Evolutionary conservation across 92 coral and sea anemone species (phyloP).

Genomic region (Chrysogorgia sp.): DNA sequence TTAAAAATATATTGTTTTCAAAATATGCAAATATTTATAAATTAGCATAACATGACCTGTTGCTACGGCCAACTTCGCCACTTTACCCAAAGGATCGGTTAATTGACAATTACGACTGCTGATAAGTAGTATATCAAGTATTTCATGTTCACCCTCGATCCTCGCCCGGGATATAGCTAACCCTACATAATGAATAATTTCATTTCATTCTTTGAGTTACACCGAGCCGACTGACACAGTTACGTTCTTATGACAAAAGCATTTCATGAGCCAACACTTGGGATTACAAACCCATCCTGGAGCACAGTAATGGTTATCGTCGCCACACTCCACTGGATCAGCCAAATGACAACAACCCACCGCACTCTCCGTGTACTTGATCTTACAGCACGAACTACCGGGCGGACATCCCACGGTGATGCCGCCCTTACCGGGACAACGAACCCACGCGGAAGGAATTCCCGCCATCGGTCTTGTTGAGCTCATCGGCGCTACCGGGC

Average conservation of each 20-base stretch:
- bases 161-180: too few relatives aligned
- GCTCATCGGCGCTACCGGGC: neutral
- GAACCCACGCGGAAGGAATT: neutral
- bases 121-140: neutral
- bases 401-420: slow-evolving; percentile 62
- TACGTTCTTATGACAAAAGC: slow-evolving; percentile 27
- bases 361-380: slow-evolving; percentile 76
- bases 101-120: neutral
- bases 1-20: too few relatives aligned
- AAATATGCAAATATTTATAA: too few relatives aligned
- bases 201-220: neutral
- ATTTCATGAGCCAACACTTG: slow-evolving; percentile 64
- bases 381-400: slow-evolving; percentile 75
- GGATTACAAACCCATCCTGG: slow-evolving; percentile 71
- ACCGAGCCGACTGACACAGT: neutral
- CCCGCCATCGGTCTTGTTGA: neutral
- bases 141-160: too few relatives aligned
- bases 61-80: too few relatives aligned
- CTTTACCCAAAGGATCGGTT: neutral
- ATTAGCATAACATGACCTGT: too few relatives aligned
- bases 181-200: neutral
- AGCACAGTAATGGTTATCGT: slow-evolving; percentile 87
- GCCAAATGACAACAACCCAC: slow-evolving; percentile 82
- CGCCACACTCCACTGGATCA: slow-evolving; percentile 70
- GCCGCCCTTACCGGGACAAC: neutral